phyloP scores from a whole-genome alignment of 1,140 invertebrate genomes.

The Hyles euphorbiae region DNA sequence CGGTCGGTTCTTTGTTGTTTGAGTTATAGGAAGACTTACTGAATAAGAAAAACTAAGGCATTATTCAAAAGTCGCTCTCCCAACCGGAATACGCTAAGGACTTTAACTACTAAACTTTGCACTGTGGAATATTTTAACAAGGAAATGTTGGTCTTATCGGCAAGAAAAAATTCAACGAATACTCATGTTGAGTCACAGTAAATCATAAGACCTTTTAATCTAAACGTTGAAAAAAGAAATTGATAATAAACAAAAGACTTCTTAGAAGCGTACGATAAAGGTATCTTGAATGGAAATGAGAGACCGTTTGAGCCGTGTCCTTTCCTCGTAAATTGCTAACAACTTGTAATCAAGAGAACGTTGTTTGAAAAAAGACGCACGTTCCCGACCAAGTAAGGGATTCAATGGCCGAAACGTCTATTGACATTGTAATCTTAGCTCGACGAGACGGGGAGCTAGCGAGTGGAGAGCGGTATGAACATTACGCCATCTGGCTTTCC shows the following conservation, averaged over 20 bases:
- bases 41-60: conserved; percentile 50
- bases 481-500: conserved; percentile 37
- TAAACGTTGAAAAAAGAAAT: conserved; percentile 1
- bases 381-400: conserved; percentile 24
- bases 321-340: conserved; percentile 15
- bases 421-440: conserved; percentile 51
- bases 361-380: conserved; percentile 30
- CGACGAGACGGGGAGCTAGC: conserved; percentile 22
- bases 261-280: conserved; percentile 7
- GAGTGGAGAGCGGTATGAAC: conserved; percentile 14
- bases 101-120: conserved; percentile 26
- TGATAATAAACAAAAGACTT: conserved; percentile 9
- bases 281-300: conserved; percentile 8
- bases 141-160: neutral
- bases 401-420: conserved; percentile 39
- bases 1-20: conserved; percentile 57
- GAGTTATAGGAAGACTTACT: conserved; percentile 46
- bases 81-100: conserved; percentile 25
- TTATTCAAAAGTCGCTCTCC: conserved; percentile 40
- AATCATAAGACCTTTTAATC: conserved; percentile 1
- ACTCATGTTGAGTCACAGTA: too few species aligned
- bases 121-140: conserved; percentile 6
- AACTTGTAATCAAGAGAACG: conserved; percentile 15
- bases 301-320: conserved; percentile 1
- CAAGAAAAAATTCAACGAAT: too few species aligned